These are phyloP conservation scores for Palythoa heliodiscus DNA, from an alignment of 92 coral and sea anemone species.

Conservation along the genomic window DNA sequence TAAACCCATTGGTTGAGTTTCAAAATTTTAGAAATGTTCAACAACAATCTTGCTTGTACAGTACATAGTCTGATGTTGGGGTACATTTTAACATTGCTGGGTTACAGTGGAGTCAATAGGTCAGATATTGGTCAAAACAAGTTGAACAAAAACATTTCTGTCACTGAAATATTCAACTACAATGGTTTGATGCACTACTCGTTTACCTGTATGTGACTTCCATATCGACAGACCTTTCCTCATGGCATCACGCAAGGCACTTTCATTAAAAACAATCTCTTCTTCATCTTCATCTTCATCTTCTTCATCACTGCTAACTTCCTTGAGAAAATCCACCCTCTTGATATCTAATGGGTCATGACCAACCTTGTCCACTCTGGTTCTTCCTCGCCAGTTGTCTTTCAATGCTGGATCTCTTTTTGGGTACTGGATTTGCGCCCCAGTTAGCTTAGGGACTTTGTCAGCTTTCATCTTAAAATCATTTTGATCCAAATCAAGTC, in stretches of 20 bases:
- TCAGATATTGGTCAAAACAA: not conserved
- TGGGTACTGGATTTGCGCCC: conserved; percentile 64
- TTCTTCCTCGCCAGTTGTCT: conserved; percentile 88
- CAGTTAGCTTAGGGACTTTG: conserved; percentile 84
- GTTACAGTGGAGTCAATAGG: too few species aligned
- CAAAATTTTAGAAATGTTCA: too few species aligned
- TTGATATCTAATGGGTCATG: conserved; percentile 53
- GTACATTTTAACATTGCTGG: too few species aligned
- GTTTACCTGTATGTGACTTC: conserved; percentile 82
- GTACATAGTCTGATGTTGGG: too few species aligned
- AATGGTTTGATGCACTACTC: too few species aligned
- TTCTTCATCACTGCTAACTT: conserved; percentile 46
- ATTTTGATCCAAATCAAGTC: conserved; percentile 93
- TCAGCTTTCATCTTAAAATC: conserved; percentile 74
- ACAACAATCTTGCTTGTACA: too few species aligned
- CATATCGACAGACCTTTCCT: conserved; percentile 90
- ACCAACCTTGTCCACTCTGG: conserved; percentile 67
- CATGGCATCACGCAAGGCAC: conserved; percentile 83
- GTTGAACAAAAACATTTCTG: not conserved
- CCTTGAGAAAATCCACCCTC: conserved; percentile 58
- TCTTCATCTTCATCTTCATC: conserved; percentile 61
- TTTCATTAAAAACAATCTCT: conserved; percentile 66
- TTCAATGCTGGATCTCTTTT: conserved; percentile 70
- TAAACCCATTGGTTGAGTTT: too few species aligned
- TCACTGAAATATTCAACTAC: not conserved